Base-by-base conservation (phyloP, 2,113 vertebrate species). In the Oxyruncus cristatus region DNA sequence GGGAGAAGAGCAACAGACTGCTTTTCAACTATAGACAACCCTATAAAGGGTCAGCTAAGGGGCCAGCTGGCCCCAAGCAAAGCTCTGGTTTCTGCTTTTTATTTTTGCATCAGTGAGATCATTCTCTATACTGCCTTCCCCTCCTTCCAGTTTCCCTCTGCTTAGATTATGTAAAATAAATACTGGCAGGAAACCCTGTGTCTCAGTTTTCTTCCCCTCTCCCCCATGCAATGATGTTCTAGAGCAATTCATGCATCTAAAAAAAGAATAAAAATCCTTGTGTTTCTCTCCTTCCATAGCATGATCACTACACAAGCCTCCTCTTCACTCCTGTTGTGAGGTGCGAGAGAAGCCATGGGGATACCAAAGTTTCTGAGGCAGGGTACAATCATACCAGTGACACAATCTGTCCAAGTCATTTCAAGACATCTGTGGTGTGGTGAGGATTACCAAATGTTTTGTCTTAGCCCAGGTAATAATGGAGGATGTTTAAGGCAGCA, bases 61-160 rank as follows among this genome's bases (percentile, higher is more conserved):
- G 52, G 80, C 86, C 93, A 96, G 77, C 66, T 85, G 89, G 66
- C 84, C 95, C 37, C 58, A 62, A 61, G 83, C 37, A 89, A 62
- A 37, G 28, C 32, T 93, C 71, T 73, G 58, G n/a, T 62, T 85
- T 76, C 92, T 92, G 62, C 62, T 11, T 71, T 89, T 92, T 93
- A 44, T 66, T 88, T 77, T 83, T 47, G 68, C 56, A 35, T 87
- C 33, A 17, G 52, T 74, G 81, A 95, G 81, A 66, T 91, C 49
- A 79, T 53, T 76, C 62, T 42, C 71, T 46, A 17, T 17, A 15
- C 41, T 79, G 59, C 28, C 24, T 82, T 87, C 17, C 18, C 16
- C 52, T 91, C 66, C 28, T 81, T 89, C 33, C 33, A 92, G 37
- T 66, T 93, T 78, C 87, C 66, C 37, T 94, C 84, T 82, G 22